These are phyloP conservation scores for Drosophila kuntzei DNA, from an alignment of 2,888 invertebrate species.

Conservation along the genomic window DNA sequence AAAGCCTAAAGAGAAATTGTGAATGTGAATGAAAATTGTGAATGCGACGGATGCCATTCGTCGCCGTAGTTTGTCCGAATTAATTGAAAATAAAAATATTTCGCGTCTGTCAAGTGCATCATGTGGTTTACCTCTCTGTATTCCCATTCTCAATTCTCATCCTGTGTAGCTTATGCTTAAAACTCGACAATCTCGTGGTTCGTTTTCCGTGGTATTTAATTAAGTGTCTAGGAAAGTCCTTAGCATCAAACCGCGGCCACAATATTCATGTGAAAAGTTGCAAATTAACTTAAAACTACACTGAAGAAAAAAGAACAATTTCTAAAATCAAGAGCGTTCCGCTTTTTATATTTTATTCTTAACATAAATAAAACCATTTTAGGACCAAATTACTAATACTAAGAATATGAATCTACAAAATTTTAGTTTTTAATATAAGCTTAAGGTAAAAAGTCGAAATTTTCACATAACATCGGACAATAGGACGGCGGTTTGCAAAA, in stretches of 20 bases:
- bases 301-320: too few species aligned
- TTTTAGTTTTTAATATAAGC: too few species aligned
- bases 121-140: not conserved
- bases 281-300: not conserved
- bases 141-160: not conserved
- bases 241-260: not conserved
- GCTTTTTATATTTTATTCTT: too few species aligned
- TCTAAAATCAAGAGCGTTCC: too few species aligned
- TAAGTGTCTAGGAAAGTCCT: not conserved
- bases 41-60: not conserved
- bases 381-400: too few species aligned
- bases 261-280: not conserved
- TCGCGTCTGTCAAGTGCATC: slow-evolving; percentile 8
- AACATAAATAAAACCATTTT: too few species aligned
- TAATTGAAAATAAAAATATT: slow-evolving; percentile 56
- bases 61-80: slow-evolving; percentile 16
- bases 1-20: slow-evolving; percentile 6
- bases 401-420: too few species aligned
- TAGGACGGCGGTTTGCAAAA: too few species aligned
- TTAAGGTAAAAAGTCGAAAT: too few species aligned
- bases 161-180: not conserved
- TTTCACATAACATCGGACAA: too few species aligned
- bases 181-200: too few species aligned
- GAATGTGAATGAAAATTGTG: slow-evolving; percentile 9
- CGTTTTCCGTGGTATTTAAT: too few species aligned